Evolutionary conservation across 1,140 invertebrate species (phyloP).

Genomic region (Atta texana): DNA sequence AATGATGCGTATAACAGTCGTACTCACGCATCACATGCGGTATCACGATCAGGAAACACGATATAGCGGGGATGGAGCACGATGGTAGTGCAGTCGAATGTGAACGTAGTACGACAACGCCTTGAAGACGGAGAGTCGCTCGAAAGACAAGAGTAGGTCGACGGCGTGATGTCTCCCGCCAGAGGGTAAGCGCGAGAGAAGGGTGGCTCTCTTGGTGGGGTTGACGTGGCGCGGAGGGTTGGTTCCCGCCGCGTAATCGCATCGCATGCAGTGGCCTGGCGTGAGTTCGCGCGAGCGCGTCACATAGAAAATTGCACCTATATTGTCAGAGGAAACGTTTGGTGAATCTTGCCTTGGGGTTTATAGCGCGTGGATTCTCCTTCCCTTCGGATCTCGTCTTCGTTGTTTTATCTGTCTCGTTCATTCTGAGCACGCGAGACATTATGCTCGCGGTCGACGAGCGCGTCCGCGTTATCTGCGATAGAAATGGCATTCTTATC

Average conservation of each 20-base stretch:
- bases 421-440: constrained; percentile 46
- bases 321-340: background rate
- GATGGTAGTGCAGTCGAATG: background rate
- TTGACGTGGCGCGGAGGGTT: constrained; percentile 78
- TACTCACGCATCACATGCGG: constrained; percentile 3
- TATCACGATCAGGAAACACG: constrained; percentile 15
- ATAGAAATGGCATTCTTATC: constrained; percentile 55
- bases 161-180: constrained; percentile 42
- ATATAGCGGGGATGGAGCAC: background rate
- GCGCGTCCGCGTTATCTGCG: constrained; percentile 58
- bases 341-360: constrained; percentile 4
- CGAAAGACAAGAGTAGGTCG: constrained; percentile 48
- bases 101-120: constrained; percentile 17
- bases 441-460: constrained; percentile 77
- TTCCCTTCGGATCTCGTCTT: too few species aligned
- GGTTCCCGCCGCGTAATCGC: constrained; percentile 82
- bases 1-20: background rate
- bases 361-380: constrained; percentile 13
- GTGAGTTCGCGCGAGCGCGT: constrained; percentile 79
- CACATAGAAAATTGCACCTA: constrained; percentile 66
- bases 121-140: constrained; percentile 59
- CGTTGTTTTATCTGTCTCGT: too few species aligned
- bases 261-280: constrained; percentile 84
- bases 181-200: constrained; percentile 20
- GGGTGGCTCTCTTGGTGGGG: constrained; percentile 62